Evolutionary conservation across 2,113 vertebrate genomes (phyloP), one percentile per base, ranked within the genome.

Genomic region (Ascaphus truei): DNA sequence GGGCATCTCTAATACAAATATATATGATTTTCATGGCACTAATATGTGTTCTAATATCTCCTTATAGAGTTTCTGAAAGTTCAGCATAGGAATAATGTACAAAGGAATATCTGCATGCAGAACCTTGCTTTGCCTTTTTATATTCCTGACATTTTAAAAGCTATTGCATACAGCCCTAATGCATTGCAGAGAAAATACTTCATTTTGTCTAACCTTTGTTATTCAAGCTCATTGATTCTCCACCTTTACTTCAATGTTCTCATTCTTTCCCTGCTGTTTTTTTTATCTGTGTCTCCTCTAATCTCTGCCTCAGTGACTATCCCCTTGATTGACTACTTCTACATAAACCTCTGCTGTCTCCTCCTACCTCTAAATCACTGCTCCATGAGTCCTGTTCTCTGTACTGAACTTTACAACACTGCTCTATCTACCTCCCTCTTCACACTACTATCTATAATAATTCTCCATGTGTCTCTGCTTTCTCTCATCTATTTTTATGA

Each of bases 141-240:
- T 61, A 71, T 71, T 71, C 56, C 57, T 71, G 67, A 71, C 67
- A 71, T 71, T 71, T 71, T 71, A 61, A 71, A 69, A 71, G 67
- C 67, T 52, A 15, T 61, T 37, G 45, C 15, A 9, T 60, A 51
- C 50, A 29, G 43, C 18, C 51, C 45, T 71, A 71, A 71, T 71
- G 67, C 67, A 61, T 71, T 71, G 45, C 67, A 51, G 45, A 41
- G 56, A 61, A 71, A 61, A 71, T 71, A 71, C 67, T 71, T 71
- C 67, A 71, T 61, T 71, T 71, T 71, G 30, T 61, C 57, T 71
- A 71, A 71, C 67, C 67, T 71, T 71, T 71, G 67, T 71, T 71
- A 71, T 71, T 61, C 67, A 71, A 51, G 67, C 57, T 52, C 67
- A 71, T 71, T 71, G 67, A 71, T 71, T 71, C 61, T 71, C 57